Evolutionary conservation across 2,888 invertebrate genomes (phyloP), one percentile per base, ranked within the genome.

Genomic region (Eupithecia dodoneata): DNA sequence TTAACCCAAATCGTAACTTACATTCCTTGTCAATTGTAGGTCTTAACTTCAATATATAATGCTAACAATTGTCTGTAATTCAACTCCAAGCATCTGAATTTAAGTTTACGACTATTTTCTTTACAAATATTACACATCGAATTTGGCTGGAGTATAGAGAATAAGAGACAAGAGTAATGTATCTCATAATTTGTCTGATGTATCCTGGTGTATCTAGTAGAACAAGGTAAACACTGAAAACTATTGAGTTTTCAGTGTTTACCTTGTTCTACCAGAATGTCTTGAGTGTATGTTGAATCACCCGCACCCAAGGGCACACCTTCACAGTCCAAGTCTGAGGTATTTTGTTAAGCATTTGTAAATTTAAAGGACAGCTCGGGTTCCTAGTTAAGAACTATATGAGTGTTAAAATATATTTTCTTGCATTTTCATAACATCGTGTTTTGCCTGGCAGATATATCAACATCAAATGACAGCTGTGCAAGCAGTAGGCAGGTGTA

Each of bases 391-490:
- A 52, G n/a, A 52, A 52, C 6, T n/a, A 52, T 3, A 15, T 15
- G 13, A 49, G 49, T 13, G 49, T 52, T 52, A 13, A n/a, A 59
- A 18, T 59, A 9, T 18, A 59, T 59, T 59, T 55, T 18, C 55
- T 59, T n/a, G n/a, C 52, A 52, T n/a, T n/a, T 52, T n/a, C 74
- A 71, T 52, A 30, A 52, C n/a, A 55, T 59, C 7, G 6, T 70
- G 72, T n/a, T 55, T 74, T 66, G 63, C 55, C 44, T 47, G 42
- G 15, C 89, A 97, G 97, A 98, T 99, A 79, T 98, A 98, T 90
- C 99, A 99, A 85, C 99, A 99, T 93, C 99, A 99, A 94, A 98
- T 99, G 87, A 97, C 97, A 72, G 98, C 98, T 0, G 97, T 99
- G 13, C 98, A 99, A 88, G 97, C 97, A 74, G 95, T 99, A 80